Base-by-base conservation (phyloP, 1,140 invertebrate species). In the Drosophila subobscura region DNA sequence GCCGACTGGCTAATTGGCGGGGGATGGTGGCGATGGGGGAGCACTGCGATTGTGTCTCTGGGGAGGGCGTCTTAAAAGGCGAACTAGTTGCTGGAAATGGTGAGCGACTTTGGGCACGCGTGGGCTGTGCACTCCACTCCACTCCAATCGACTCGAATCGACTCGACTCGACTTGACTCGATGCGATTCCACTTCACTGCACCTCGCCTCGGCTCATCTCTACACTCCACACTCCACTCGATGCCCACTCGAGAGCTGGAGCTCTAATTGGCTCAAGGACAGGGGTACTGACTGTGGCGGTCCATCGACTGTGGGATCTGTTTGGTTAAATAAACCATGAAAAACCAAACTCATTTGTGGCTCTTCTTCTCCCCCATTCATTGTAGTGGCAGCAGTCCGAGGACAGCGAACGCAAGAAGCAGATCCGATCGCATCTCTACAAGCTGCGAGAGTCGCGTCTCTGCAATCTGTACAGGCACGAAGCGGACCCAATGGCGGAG, bases 311-410 rank as follows among this genome's bases (percentile, higher is more conserved):
- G 33, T 37, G 33, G 4, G 10, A 12, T 37, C 10, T 37, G 10
- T 37, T 12, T 12, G 33, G 33, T 10, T 1, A n/a, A n/a, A n/a
- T n/a, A n/a, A n/a, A n/a, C n/a, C n/a, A n/a, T n/a, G n/a, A n/a
- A n/a, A n/a, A n/a, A n/a, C n/a, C n/a, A n/a, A n/a, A 45, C 10
- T 33, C n/a, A 2, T 64, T 50, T 47, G 16, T 29, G 4, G 20
- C 20, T 47, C 7, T 22, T n/a, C 37, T 25, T 20, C 37, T 49
- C 0, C 6, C 5, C 0, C 1, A 45, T 10, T 27, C 12, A 65
- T 93, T 92, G 57, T 93, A 97, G 96, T 96, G 96, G 95, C 95
- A 96, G 92, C 94, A 96, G 86, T 95, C 96, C 12, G 95, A 97
- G 79, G 96, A 97, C 91, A 96, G 96, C 91, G 95, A 95, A 29